Evolutionary conservation across 2,888 invertebrate species (phyloP), one percentile per base, ranked within the genome.

Genomic region (Melanotus villosus): DNA sequence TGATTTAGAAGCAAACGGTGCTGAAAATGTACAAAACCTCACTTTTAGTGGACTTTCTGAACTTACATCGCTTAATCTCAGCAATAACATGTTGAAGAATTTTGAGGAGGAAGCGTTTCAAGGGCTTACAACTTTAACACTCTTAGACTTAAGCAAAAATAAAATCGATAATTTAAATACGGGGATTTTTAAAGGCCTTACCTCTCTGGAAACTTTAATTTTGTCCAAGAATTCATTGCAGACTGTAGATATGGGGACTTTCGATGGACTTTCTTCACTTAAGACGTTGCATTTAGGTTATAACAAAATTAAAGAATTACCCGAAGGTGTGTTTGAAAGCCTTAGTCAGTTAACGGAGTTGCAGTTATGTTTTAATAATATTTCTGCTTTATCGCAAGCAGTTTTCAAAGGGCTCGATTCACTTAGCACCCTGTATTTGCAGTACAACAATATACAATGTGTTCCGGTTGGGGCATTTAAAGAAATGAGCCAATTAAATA

Each of bases 321-420:
- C 21, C 9, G 36, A 38, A 16, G 14, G 26, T 9, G 2, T 21
- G 38, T 62, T 62, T 36, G 23, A 10, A 10, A 14, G 36, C 6
- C 23, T 62, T 2, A 9, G 6, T 7, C 10, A 12, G 6, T 14
- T 62, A n/a, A 7, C 7, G 2, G 50, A 62, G 2, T 14, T 52
- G 10, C 16, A 52, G 19, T 19, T 62, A 7, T 7, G 14, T 6
- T 12, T 12, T 5, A 62, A 62, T 23, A 14, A 23, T 21, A n/a
- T 62, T 16, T 12, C 30, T 1, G n/a, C 19, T 1, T n/a, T 60
- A 34, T 34, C 34, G 12, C 34, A 34, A 5, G 4, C 12, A 4
- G 68, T 52, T 21, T 74, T 74, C 36, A 47, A 65, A 5, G 65
- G 68, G 26, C 64, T 74, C 41, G 52, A 54, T 18, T 57, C 63